Conservation (phyloP, 1,140 invertebrate genomes). For the Achroia grisella region DNA sequence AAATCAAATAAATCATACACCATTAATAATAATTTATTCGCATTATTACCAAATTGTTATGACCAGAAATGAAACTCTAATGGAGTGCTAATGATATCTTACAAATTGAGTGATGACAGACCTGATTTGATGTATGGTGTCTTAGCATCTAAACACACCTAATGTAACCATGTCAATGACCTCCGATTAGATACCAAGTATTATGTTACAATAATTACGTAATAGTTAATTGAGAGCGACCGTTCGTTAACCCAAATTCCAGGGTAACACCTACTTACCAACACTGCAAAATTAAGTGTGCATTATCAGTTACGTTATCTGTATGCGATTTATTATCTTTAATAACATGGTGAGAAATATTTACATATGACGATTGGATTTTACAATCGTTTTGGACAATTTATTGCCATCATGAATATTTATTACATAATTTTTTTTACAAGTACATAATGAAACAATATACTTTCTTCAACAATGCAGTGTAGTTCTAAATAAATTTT, state of each 20-base stretch:
- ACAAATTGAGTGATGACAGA: conserved; percentile 21
- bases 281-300: too few relatives aligned
- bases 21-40: background rate
- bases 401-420: too few relatives aligned
- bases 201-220: background rate
- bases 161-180: background rate
- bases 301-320: too few relatives aligned
- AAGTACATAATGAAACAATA: too few relatives aligned
- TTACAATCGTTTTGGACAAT: too few relatives aligned
- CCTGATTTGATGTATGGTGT: conserved; percentile 7
- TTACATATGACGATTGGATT: too few relatives aligned
- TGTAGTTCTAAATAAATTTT: too few relatives aligned
- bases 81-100: conserved; percentile 16
- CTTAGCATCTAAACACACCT: too few relatives aligned
- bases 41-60: background rate
- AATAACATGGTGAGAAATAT: too few relatives aligned
- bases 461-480: too few relatives aligned
- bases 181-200: background rate
- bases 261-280: background rate
- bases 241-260: conserved; percentile 18
- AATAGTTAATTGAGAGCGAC: conserved; percentile 4
- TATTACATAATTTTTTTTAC: too few relatives aligned
- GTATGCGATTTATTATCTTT: too few relatives aligned
- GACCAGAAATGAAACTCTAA: background rate
- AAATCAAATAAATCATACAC: background rate